Percentiles rank a stretch among this genome's conserved stretches.
Conservation (phyloP, 2,797 vertebrate species). For the Acanthurus lineatus region DNA sequence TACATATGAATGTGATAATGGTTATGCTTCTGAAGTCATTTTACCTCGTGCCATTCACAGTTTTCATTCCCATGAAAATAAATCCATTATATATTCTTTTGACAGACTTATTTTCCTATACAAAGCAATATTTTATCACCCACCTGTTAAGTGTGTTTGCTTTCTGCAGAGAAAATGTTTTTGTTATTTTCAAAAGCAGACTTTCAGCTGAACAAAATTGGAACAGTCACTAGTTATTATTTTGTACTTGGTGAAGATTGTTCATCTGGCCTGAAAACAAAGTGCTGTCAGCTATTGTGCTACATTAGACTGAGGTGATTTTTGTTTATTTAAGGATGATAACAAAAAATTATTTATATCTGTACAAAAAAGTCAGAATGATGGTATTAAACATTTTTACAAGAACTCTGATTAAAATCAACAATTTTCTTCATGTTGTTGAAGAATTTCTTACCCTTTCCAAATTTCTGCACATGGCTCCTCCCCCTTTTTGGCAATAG, state of each 20-base stretch:
- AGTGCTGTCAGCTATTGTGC: background rate
- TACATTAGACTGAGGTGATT: background rate
- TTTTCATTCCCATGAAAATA: conserved; percentile 1
- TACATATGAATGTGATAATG: background rate
- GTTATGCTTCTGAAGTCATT: background rate
- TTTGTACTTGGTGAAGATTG: background rate
- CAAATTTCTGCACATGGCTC: no score
- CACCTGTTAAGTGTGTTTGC: background rate
- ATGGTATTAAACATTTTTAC: background rate
- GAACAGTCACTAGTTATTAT: background rate
- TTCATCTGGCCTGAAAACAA: conserved; percentile 2
- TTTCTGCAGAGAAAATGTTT: background rate
- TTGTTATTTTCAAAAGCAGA: background rate
- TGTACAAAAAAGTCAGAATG: background rate
- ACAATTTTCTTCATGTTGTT: no score
- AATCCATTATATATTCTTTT: background rate
- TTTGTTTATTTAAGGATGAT: background rate
- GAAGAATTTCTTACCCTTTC: no score
- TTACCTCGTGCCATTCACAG: background rate
- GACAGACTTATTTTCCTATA: background rate
- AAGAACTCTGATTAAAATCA: background rate
- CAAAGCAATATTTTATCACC: conserved; percentile 10
- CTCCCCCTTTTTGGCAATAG: no score
- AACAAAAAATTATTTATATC: background rate
- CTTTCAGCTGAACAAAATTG: conserved; percentile 9